phyloP scores from a whole-genome alignment of 1,140 invertebrate species.

The Ctenoplectra terminalis region DNA sequence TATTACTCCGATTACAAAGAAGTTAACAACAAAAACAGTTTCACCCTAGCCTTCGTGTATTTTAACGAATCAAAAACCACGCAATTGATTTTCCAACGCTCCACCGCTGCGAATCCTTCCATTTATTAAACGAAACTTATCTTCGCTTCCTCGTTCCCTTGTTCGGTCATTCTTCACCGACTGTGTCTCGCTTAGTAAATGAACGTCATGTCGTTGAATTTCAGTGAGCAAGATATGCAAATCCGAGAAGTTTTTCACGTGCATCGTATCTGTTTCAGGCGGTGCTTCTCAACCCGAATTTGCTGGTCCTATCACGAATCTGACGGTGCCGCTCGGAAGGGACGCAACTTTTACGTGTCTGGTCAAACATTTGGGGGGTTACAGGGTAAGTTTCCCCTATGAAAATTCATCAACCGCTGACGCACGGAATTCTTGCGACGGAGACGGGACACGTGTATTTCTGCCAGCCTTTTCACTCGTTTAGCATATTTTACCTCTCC shows the following conservation, averaged over 20 bases:
- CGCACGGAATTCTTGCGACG: not conserved
- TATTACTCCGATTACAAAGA: conserved; percentile 8
- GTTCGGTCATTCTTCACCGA: conserved; percentile 29
- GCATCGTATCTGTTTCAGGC: conserved; percentile 79
- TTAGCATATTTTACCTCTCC: not conserved
- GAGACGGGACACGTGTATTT: not conserved
- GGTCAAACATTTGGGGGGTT: conserved; percentile 93
- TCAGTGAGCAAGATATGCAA: conserved; percentile 43
- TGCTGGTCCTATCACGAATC: conserved; percentile 90
- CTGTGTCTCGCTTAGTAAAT: conserved; percentile 29
- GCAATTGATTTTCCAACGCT: not conserved
- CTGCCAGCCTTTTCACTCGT: not conserved
- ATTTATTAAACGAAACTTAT: too few species aligned
- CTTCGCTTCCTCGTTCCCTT: too few species aligned
- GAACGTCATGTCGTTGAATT: conserved; percentile 42
- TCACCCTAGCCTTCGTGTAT: not conserved
- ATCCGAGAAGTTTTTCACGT: conserved; percentile 48
- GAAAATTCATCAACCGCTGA: conserved; percentile 25
- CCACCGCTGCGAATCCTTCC: too few species aligned
- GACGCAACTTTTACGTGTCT: conserved; percentile 94
- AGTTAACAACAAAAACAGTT: not conserved
- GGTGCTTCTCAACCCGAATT: conserved; percentile 93
- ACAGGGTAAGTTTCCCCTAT: conserved; percentile 88
- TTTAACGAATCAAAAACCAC: not conserved
- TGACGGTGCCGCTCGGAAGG: conserved; percentile 92